A percentile compares a stretch with the other conserved stretches of the same genome.
phyloP scores from a whole-genome alignment of 2,888 invertebrate species.

The Icerya purchasi region DNA sequence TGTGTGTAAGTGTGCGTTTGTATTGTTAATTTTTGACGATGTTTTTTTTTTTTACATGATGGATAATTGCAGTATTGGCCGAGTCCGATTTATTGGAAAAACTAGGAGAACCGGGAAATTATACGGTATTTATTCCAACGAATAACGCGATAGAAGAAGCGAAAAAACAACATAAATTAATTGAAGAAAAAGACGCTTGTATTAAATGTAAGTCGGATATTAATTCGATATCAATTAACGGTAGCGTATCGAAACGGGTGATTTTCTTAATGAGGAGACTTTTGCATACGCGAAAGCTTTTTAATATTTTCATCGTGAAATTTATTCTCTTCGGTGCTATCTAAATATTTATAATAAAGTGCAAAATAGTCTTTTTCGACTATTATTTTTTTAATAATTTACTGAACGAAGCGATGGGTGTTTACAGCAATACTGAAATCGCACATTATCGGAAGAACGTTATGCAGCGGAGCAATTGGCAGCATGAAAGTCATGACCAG shows the following conservation, averaged over 20 bases:
- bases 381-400: too few species aligned
- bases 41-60: constrained; percentile 19
- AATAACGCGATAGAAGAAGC: constrained; percentile 37
- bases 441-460: constrained; percentile 41
- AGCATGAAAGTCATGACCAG: constrained; percentile 24
- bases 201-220: constrained; percentile 31
- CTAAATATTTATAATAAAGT: too few species aligned
- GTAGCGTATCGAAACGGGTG: too few species aligned
- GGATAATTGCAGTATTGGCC: constrained; percentile 29
- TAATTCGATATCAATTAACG: too few species aligned
- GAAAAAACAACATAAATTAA: constrained; percentile 27
- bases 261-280: too few species aligned
- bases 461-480: constrained; percentile 38
- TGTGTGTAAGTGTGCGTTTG: too few species aligned
- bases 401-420: not conserved
- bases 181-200: constrained; percentile 33
- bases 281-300: too few species aligned
- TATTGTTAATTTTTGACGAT: too few species aligned
- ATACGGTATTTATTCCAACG: constrained; percentile 30
- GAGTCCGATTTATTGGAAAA: constrained; percentile 33
- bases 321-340: too few species aligned
- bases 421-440: constrained; percentile 38
- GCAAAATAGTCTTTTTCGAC: too few species aligned
- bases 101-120: constrained; percentile 34
- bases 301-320: too few species aligned